Conservation (phyloP, 2,797 vertebrate genomes). For the Mus minutoides region DNA sequence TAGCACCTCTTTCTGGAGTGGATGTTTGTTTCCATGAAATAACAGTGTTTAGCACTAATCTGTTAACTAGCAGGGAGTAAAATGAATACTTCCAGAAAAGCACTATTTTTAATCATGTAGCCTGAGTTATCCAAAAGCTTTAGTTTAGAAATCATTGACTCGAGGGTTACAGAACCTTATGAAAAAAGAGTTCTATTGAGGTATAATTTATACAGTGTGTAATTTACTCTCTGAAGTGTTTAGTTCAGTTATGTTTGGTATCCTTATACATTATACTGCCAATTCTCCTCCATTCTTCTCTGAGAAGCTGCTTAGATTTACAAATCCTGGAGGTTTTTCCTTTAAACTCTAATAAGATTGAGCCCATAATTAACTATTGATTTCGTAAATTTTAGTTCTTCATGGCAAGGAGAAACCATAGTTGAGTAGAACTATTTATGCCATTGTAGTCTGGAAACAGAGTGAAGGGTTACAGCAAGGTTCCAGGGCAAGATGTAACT, state of each 20-base stretch:
- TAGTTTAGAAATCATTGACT: background rate
- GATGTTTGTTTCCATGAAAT: background rate
- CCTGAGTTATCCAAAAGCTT: background rate
- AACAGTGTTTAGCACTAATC: background rate
- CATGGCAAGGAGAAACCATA: background rate
- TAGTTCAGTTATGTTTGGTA: background rate
- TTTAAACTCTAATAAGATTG: background rate
- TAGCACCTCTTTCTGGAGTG: background rate
- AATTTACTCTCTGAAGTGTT: background rate
- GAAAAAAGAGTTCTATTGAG: background rate
- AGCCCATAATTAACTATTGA: background rate
- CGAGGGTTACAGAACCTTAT: background rate
- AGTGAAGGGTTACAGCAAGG: background rate
- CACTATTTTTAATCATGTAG: background rate
- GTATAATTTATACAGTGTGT: background rate
- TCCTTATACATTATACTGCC: background rate
- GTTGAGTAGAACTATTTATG: background rate
- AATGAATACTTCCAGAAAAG: background rate
- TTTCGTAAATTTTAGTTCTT: background rate
- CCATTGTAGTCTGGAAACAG: background rate
- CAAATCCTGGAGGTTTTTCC: background rate
- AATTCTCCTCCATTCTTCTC: background rate
- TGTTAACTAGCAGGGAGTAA: background rate
- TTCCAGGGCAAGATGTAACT: background rate
- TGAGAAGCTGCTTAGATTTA: background rate